Base-by-base conservation (phyloP, 2,888 invertebrate genomes). In the Hirtodrosophila trivittata region DNA sequence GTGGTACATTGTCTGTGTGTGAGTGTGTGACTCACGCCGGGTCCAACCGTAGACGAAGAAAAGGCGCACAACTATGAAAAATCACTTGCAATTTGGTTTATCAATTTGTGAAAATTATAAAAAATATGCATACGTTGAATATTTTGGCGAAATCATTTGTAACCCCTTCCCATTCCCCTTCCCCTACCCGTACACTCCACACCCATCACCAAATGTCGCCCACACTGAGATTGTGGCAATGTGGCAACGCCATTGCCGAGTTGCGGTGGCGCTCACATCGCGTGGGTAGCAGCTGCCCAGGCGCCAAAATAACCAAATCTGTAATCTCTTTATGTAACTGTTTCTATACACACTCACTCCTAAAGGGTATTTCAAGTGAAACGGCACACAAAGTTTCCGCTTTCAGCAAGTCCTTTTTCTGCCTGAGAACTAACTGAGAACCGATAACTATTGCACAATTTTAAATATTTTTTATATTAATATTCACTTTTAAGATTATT, bases 1-100 rank as follows among this genome's bases (percentile, higher is more conserved):
- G n/a, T n/a, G n/a, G n/a, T n/a, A n/a, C n/a, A n/a, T n/a, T n/a
- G n/a, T 33, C 33, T 12, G 30, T 10, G 35, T 13, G 14, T 12
- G 35, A 13, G 13, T 35, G 30, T 39, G 21, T 66, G 66, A 66
- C 54, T 66, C 50, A 77, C 73, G 18, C 67, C 65, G 49, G 75
- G 18, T 32, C 45, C 56, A 52, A 10, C 9, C 50, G 25, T 6
- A 28, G 12, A 45, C 21, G 37, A 46, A 39, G 26, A 37, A 47
- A 54, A 33, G 37, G 45, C 42, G 35, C 55, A 62, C 50, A 51
- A 57, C 70, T 43, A 76, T 86, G 87, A 87, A 83, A 87, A 86
- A 83, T 87, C 85, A 85, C 82, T 83, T 84, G 85, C 87, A 87
- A 87, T 87, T 83, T 87, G 82, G 83, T 87, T 83, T 87, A 83